Percentiles rank a stretch among this genome's conserved stretches.
These are phyloP conservation scores for Alosa sapidissima DNA, from an alignment of 2,797 vertebrate genomes.

Conservation along the genomic window DNA sequence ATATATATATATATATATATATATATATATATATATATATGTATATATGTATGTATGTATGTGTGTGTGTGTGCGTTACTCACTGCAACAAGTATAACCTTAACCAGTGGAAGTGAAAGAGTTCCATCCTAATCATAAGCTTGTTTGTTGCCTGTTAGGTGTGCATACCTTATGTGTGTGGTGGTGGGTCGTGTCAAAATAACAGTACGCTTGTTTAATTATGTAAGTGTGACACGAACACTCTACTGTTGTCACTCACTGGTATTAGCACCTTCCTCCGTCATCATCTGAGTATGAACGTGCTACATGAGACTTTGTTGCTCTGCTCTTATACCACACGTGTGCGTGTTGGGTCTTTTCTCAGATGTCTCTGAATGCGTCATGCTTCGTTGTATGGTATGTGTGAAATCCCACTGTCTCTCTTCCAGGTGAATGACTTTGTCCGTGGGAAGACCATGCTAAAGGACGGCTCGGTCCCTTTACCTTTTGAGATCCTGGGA, in stretches of 20 bases:
- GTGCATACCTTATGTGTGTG: not conserved
- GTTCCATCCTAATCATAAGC: no score
- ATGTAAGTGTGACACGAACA: not conserved
- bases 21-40: not conserved
- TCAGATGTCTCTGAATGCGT: not conserved
- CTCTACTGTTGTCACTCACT: not conserved
- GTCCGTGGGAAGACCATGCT: slow-evolving; percentile 81
- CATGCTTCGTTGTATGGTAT: not conserved
- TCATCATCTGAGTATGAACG: not conserved
- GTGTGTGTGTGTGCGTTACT: not conserved
- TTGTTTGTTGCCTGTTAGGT: no score
- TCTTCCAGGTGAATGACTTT: slow-evolving; percentile 85
- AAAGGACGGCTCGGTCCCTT: slow-evolving; percentile 78
- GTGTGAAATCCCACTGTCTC: slow-evolving; percentile 7
- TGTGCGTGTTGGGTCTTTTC: slow-evolving; percentile 12
- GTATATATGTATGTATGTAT: not conserved
- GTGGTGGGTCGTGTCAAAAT: not conserved
- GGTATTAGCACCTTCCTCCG: not conserved
- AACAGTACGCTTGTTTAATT: no score
- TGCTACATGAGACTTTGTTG: no score
- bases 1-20: not conserved
- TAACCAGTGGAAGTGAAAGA: no score
- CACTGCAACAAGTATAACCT: no score
- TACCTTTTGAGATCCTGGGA: slow-evolving; percentile 80
- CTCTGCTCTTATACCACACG: not conserved